Percentiles rank a stretch among this genome's conserved stretches.
phyloP scores from a whole-genome alignment of 2,113 vertebrate species.

The Chroicocephalus ridibundus region DNA sequence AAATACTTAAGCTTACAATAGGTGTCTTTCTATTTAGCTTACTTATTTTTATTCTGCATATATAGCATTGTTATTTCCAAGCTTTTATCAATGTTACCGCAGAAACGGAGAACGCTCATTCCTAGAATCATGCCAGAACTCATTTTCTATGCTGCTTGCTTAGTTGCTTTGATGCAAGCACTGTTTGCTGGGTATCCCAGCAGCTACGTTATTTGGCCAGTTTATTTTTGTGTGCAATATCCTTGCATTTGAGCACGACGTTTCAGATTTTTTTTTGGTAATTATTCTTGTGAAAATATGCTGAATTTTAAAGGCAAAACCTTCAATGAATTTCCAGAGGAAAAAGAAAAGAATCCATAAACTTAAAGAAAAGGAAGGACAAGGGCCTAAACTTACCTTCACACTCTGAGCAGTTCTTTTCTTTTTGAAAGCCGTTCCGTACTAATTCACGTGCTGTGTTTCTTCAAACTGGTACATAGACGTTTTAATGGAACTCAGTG shows the following conservation, averaged over 20 bases:
- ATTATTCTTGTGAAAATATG: neutral
- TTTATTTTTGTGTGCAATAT: neutral
- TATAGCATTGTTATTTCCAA: conserved; percentile 9
- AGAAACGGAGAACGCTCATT: conserved; percentile 1
- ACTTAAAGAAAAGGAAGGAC: neutral
- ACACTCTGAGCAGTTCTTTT: neutral
- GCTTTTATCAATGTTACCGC: neutral
- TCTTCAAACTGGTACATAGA: neutral
- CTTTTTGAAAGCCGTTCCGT: neutral
- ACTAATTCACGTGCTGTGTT: neutral
- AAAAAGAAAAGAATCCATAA: neutral
- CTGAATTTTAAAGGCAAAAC: neutral
- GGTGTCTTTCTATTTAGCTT: neutral
- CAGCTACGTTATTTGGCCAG: neutral
- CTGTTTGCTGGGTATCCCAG: neutral
- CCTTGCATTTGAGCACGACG: neutral
- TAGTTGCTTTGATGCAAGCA: neutral
- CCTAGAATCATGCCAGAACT: neutral
- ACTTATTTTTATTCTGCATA: neutral
- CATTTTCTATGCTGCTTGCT: neutral
- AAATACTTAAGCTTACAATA: neutral
- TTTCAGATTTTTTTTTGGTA: neutral
- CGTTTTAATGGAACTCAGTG: neutral
- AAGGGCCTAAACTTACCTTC: neutral
- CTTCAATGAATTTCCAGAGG: neutral